Base-by-base conservation (phyloP, 1,140 invertebrate species). In the Cydia amplana region DNA sequence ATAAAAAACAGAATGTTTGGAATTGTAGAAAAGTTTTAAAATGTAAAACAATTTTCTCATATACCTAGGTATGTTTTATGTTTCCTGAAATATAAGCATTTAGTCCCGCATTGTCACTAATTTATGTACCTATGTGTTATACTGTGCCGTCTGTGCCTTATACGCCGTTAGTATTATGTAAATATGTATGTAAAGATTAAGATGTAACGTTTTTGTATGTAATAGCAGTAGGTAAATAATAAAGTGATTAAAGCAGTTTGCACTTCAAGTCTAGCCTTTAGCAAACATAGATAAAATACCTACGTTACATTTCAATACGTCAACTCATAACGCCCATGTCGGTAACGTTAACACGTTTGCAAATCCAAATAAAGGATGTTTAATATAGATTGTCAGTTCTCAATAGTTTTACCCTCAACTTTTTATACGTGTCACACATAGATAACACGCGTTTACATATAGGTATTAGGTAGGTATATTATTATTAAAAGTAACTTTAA, bases 141-240 rank as follows among this genome's bases (percentile, higher is more conserved):
- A 51, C n/a, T 51, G 49, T 51, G 49, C 49, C 49, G 18, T 51
- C n/a, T 51, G 49, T 51, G 49, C 49, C 49, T 51, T 51, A 51
- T 18, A 51, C 36, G 10, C 36, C 10, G 36, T 40, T 10, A 40
- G 36, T 40, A 40, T 0, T 9, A 0, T 51, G 49, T 51, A 18
- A 51, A n/a, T 51, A 51, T 51, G n/a, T 51, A 51, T 51, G 0
- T 51, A 51, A 14, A 18, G 49, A n/a, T 51, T 51, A 51, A 51
- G 49, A 12, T 46, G 43, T 51, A 51, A n/a, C 49, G 49, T 51
- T 18, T 5, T 49, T n/a, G 49, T 51, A 18, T 46, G 43, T 16
- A 46, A 12, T 46, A 51, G 49, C n/a, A 18, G 6, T 25, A 25
- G 25, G 46, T 6, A n/a, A n/a, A 18, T 51, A 51, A n/a, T 51